These are phyloP conservation scores for Phasianus colchicus DNA, from an alignment of 2,113 vertebrate species.

Conservation along the genomic window DNA sequence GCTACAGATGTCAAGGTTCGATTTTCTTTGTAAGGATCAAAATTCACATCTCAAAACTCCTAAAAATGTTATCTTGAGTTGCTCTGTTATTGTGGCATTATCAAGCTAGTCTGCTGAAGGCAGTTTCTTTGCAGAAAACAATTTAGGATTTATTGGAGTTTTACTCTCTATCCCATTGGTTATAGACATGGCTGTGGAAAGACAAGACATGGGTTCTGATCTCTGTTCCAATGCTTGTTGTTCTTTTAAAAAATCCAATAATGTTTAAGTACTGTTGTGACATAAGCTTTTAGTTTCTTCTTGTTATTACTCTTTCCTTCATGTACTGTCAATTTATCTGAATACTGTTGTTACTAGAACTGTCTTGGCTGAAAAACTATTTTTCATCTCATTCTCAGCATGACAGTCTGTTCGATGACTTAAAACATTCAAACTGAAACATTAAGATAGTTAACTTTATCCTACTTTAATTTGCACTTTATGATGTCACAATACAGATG, in stretches of 20 bases:
- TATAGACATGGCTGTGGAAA: neutral
- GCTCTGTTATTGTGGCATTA: neutral
- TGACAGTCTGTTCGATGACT: neutral
- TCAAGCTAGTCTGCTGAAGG: slow-evolving; percentile 44
- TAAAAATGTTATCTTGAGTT: neutral
- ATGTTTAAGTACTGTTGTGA: slow-evolving; percentile 52
- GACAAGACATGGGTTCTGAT: neutral
- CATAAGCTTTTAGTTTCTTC: slow-evolving; percentile 24
- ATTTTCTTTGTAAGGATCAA: neutral
- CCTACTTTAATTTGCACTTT: neutral
- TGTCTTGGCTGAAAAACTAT: neutral
- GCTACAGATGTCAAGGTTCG: neutral
- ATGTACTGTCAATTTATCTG: slow-evolving; percentile 10
- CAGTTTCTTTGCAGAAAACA: slow-evolving; percentile 54
- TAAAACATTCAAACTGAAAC: neutral
- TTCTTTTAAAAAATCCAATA: slow-evolving; percentile 34
- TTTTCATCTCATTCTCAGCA: slow-evolving; percentile 7
- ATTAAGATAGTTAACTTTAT: neutral
- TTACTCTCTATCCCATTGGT: neutral
- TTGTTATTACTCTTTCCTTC: slow-evolving; percentile 30
- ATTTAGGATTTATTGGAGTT: slow-evolving; percentile 50
- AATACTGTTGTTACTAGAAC: neutral
- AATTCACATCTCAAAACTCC: neutral
- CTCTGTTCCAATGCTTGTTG: neutral
- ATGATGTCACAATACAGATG: neutral